Base-by-base conservation (phyloP, 2,888 invertebrate species). In the Limnephilus auricula region DNA sequence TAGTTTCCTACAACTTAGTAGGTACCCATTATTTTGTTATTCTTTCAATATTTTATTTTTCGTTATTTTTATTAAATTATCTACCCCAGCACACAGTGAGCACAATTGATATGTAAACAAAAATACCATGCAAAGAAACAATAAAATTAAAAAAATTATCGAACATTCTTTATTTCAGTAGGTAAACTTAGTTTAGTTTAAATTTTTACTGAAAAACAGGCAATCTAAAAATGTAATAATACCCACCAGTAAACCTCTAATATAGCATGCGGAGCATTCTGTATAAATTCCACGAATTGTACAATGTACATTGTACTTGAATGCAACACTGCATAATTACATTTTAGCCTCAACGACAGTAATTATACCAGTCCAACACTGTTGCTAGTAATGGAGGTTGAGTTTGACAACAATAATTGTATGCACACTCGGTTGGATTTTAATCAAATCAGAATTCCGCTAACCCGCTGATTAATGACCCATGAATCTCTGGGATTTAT, bases 381-480 rank as follows among this genome's bases (percentile, higher is more conserved):
- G 65, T 65, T 65, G 65, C 25, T 9, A 25, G 65, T 80, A 80
- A 80, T 80, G 80, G 80, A 31, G 31, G 80, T 80, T 80, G 80
- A 31, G 31, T 80, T 80, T 80, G 80, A 80, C 25, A 25, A 65
- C 31, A 80, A 80, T 80, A 80, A 80, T 80, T 18, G 32, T 31
- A 32, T 80, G 80, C 32, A 31, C 80, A 80, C 31, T 80, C 80
- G 31, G 31, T 80, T 80, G 80, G 31, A 80, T 80, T 80, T 80
- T 32, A 80, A 80, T 80, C 80, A 80, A 80, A 31, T 80, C 80
- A 31, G 31, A 32, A 15, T 80, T 65, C 9, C 25, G n/a, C 65
- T 25, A 65, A 9, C 9, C 25, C 9, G 25, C 25, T 65, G 65
- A 65, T 65, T 25, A 65, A 25, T 65, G 65, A 65, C 65, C 25